Evolutionary conservation across 2,888 invertebrate genomes (phyloP).

Genomic region (Netelia inedita): DNA sequence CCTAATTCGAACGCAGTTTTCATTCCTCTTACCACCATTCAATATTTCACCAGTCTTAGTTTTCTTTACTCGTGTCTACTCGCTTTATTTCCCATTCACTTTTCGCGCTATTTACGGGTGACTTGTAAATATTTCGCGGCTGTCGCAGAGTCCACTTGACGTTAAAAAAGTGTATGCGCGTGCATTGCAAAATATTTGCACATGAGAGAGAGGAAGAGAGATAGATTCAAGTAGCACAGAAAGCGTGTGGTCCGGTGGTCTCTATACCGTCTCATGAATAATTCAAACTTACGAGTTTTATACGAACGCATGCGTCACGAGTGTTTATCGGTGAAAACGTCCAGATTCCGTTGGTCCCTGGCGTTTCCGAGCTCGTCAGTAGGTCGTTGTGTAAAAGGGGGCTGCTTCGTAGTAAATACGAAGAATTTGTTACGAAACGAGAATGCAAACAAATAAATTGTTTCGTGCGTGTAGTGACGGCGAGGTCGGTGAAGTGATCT

Average conservation of each 20-base stretch:
- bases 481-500: neutral
- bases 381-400: constrained; percentile 27
- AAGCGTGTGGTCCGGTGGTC: constrained; percentile 62
- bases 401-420: constrained; percentile 27
- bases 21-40: neutral
- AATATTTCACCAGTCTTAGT: neutral
- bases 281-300: constrained; percentile 74
- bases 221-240: constrained; percentile 72
- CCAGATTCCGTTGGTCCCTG: constrained; percentile 73
- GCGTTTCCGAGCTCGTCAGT: constrained; percentile 17
- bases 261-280: constrained; percentile 76
- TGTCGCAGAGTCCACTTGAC: constrained; percentile 26
- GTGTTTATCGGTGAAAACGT: constrained; percentile 75
- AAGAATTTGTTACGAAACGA: constrained; percentile 3
- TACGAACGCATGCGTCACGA: constrained; percentile 74
- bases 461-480: neutral
- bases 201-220: constrained; percentile 40
- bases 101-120: constrained; percentile 3
- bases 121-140: constrained; percentile 32
- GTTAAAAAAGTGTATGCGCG: constrained; percentile 10
- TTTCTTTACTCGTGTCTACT: neutral
- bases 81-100: constrained; percentile 24
- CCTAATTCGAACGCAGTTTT: constrained; percentile 11
- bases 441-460: constrained; percentile 7
- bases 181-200: constrained; percentile 68